Base-by-base conservation (phyloP, 2,797 vertebrate genomes). In the Anguilla obscura region DNA sequence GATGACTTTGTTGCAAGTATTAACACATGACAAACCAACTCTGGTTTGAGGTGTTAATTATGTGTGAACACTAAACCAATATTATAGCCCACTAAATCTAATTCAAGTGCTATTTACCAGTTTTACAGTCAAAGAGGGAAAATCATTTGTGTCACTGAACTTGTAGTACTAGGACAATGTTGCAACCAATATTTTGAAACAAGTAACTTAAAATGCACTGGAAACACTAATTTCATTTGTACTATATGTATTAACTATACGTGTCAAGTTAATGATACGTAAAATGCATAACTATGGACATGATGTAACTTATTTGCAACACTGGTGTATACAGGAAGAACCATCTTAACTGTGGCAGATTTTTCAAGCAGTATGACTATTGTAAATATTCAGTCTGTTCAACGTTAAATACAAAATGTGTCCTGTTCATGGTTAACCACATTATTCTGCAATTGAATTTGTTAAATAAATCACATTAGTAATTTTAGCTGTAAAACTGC, bases 51-150 rank as follows among this genome's bases (percentile, higher is more conserved):
- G 45, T 82, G 79, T 24, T 82, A 82, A 76, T 82, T 12, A n/a
- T 50, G 40, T 50, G 79, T 82, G 79, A 82, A 82, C 79, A 82
- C 8, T 50, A n/a, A 82, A 50, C 24, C 45, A 50, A 82, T 82
- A 50, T 48, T 50, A 82, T n/a, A 82, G 79, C 7, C 1, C 21
- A 82, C 79, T 82, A 82, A 50, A 48, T 82, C 45, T 48, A 48
- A 82, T 50, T 48, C 21, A 82, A 24, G 5, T 48, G 40, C 79
- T 82, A 82, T 82, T 82, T 50, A 50, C 79, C 21, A 50, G 45
- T 9, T 50, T 48, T 21, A 50, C 12, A 18, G 69, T 33, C 21
- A 2, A 30, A 9, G 27, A 76, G 71, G 33, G 18, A 79, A 40
- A 45, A 79, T 82, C 21, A 2, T 8, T 50, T 21, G 27, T 33